phyloP scores from a whole-genome alignment of 2,797 vertebrate genomes.

The Aphelocoma californica region DNA sequence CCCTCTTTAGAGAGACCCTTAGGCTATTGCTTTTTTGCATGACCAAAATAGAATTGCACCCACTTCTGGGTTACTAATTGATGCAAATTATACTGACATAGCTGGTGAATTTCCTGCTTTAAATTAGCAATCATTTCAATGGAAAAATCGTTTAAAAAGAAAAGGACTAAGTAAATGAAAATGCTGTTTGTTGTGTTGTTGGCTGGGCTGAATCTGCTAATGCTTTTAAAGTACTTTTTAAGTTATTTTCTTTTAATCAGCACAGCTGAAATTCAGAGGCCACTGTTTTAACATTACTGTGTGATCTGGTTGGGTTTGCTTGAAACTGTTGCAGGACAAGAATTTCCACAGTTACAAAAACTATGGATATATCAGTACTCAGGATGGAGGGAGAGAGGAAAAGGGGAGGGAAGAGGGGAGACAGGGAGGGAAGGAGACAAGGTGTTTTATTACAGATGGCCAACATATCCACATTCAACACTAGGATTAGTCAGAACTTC shows the following conservation, averaged over 20 bases:
- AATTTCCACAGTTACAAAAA: not conserved
- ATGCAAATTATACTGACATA: conserved; percentile 28
- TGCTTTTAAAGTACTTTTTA: not conserved
- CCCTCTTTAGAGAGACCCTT: not conserved
- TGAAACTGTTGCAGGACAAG: not conserved
- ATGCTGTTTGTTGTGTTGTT: not conserved
- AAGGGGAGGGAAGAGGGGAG: not conserved
- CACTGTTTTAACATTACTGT: not conserved
- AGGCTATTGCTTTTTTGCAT: conserved; percentile 8
- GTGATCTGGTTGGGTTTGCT: not conserved
- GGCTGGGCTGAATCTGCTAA: not conserved
- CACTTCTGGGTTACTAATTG: conserved; percentile 36
- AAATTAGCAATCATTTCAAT: not conserved
- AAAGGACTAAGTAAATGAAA: conserved; percentile 17
- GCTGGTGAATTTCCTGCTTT: conserved; percentile 3
- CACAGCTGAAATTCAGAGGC: not conserved
- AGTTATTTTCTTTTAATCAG: not conserved
- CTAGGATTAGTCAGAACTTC: not conserved
- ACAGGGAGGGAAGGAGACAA: not conserved
- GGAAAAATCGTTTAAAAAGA: not conserved
- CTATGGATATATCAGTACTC: not conserved
- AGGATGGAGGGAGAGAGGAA: not conserved
- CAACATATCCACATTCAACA: not conserved
- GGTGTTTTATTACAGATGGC: not conserved
- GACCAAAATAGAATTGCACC: conserved; percentile 22